phyloP scores from a whole-genome alignment of 2,113 vertebrate genomes.

The Talpa occidentalis region DNA sequence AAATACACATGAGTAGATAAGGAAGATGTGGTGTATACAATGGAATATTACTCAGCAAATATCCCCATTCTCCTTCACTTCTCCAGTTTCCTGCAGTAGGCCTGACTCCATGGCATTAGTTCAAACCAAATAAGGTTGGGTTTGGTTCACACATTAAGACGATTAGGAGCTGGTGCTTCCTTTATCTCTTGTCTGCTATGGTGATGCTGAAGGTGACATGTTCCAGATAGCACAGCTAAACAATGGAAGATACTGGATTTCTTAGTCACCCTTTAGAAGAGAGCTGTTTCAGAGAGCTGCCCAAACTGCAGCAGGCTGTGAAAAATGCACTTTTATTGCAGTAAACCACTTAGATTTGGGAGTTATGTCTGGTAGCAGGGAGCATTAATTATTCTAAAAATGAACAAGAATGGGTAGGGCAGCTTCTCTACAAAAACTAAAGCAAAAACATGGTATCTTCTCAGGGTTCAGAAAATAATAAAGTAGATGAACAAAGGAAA shows the following conservation, averaged over 20 bases:
- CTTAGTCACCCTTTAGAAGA: background rate
- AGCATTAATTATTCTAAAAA: conserved; percentile 27
- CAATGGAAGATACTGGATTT: background rate
- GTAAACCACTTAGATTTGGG: background rate
- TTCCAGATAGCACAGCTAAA: background rate
- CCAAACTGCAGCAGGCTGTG: background rate
- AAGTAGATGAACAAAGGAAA: background rate
- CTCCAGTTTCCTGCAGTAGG: background rate
- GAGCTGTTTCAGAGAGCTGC: background rate
- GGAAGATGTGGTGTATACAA: too few species aligned
- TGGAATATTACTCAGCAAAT: background rate
- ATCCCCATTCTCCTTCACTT: background rate
- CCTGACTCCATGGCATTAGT: background rate
- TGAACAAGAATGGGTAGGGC: background rate
- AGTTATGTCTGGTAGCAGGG: background rate
- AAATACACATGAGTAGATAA: too few species aligned
- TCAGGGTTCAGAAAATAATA: background rate
- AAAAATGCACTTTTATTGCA: background rate
- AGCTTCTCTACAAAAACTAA: background rate
- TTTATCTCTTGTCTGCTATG: background rate
- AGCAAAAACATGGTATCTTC: background rate
- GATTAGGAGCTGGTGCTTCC: background rate
- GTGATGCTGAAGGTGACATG: background rate
- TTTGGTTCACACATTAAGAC: background rate
- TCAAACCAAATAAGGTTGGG: background rate